Base-by-base conservation (phyloP, 2,113 vertebrate species). In the Tragelaphus scriptus region DNA sequence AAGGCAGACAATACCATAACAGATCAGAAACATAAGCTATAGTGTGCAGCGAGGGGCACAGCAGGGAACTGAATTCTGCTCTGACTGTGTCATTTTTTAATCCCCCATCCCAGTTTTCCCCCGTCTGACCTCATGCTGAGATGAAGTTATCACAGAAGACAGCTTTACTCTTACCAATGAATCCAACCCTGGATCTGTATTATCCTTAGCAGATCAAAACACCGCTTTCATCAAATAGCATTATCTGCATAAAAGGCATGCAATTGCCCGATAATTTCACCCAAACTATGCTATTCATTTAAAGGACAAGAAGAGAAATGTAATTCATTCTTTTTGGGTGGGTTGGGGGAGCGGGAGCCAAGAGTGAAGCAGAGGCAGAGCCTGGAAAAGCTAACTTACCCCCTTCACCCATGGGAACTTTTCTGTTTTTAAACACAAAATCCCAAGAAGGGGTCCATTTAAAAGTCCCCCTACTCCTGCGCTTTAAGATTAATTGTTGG, bases 131-230 rank as follows among this genome's bases (percentile, higher is more conserved):
- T 99, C 99, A 99, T 99, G 99, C 99, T 99, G 99, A 98, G 99
- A 99, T 99, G 99, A 99, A 99, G 99, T 99, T 99, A 99, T 99
- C 99, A 99, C 99, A 98, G 99, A 99, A 99, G 99, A 99, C 99
- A 99, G 99, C 99, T 99, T 99, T 99, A 99, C 99, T 99, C 99
- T 99, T 98, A 99, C 99, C 99, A 99, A 99, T 99, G 99, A 99
- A 99, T 98, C 99, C 99, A 99, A 98, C 99, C 99, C 99, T 98
- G 99, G 99, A 99, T 99, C 99, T 99, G 99, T 99, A 99, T 99
- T 99, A 99, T 99, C 99, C 99, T 99, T 98, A 98, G 99, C 99
- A 99, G 99, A 99, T 99, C 99, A 99, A 99, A 99, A 99, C 99
- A 98, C 98, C 98, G 99, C 99, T 99, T 99, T 99, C 99, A 99